Evolutionary conservation across 2,113 vertebrate species (phyloP).

Genomic region (Lophura nycthemera): DNA sequence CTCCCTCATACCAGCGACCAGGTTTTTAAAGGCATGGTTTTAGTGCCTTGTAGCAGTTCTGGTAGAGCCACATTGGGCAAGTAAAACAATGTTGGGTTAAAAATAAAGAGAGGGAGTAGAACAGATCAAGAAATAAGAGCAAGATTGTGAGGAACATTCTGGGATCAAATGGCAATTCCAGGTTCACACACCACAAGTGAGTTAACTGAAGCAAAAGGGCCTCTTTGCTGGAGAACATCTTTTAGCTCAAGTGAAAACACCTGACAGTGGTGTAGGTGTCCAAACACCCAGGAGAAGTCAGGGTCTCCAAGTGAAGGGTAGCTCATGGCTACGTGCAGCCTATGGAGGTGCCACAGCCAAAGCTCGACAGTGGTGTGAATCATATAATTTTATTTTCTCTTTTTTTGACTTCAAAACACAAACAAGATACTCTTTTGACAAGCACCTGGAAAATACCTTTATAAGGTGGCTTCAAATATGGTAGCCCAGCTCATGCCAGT

Average conservation of each 20-base stretch:
- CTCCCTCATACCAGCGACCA: background rate
- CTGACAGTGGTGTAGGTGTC: fast-evolving
- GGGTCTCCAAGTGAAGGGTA: background rate
- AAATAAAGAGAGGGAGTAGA: background rate
- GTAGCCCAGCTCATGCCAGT: background rate
- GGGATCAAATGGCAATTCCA: background rate
- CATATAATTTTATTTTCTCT: background rate
- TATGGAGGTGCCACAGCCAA: background rate
- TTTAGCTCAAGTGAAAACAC: background rate
- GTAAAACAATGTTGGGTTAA: background rate
- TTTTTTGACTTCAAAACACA: background rate
- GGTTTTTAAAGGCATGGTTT: background rate
- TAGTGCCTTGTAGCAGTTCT: background rate
- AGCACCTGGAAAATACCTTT: background rate
- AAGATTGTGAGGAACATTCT: background rate
- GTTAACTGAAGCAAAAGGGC: background rate
- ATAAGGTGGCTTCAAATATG: background rate
- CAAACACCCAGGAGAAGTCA: background rate
- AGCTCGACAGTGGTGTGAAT: background rate
- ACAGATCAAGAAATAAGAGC: background rate
- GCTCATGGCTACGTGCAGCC: background rate
- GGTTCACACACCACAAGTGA: background rate
- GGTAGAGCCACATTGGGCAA: background rate
- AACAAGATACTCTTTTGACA: background rate
- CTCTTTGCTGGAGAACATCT: background rate